These are phyloP conservation scores for Lycophotia porphyrea DNA, from an alignment of 2,888 invertebrate genomes.

Conservation along the genomic window DNA sequence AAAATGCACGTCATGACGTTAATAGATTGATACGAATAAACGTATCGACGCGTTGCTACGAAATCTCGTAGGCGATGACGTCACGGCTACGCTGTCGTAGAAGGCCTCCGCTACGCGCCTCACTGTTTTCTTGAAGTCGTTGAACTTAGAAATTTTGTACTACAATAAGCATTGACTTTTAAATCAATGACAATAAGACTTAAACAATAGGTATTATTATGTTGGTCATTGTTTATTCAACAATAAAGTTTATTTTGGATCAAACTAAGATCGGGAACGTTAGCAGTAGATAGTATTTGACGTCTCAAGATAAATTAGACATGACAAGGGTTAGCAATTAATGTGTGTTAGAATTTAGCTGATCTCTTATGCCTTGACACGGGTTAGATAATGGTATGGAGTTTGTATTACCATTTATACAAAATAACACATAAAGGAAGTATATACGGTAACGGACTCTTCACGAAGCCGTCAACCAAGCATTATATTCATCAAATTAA, in stretches of 20 bases:
- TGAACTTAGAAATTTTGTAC: not conserved
- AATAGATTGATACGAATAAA: constrained; percentile 15
- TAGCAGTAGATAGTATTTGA: constrained; percentile 2
- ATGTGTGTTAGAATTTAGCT: not conserved
- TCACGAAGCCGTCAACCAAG: no score
- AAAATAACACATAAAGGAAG: not conserved
- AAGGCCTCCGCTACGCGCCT: constrained; percentile 1
- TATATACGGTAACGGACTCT: no score
- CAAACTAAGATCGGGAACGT: not conserved
- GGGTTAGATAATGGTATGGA: not conserved
- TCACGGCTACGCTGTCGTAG: constrained; percentile 35
- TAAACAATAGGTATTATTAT: not conserved
- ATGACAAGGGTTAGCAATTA: constrained; percentile 6
- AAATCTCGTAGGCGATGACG: constrained; percentile 24
- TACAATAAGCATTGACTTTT: no score
- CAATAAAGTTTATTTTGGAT: not conserved
- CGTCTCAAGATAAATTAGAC: constrained; percentile 1
- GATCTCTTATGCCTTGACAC: not conserved
- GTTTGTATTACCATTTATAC: not conserved
- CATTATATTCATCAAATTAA: no score
- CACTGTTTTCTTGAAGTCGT: not conserved
- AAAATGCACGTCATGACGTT: not conserved
- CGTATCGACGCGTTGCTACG: constrained; percentile 41
- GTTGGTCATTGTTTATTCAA: not conserved
- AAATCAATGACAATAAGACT: not conserved